Evolutionary conservation across 2,888 invertebrate species (phyloP), one percentile per base, ranked within the genome.

Genomic region (Synergus japonicus): DNA sequence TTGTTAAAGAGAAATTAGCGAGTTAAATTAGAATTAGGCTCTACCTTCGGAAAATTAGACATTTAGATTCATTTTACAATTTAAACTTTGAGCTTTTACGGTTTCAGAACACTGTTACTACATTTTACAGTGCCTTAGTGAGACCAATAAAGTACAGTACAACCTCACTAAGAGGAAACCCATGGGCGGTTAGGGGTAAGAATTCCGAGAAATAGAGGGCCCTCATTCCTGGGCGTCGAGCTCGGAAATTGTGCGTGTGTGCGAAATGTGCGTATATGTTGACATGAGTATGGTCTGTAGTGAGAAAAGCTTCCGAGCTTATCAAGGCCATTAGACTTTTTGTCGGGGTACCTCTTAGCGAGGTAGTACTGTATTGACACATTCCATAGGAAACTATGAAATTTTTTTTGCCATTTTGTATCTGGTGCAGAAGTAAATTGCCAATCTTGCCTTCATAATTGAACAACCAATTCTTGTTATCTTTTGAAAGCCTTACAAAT

Each of bases 111-210:
- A 60, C 60, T 60, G 60, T 60, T 60, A 60, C 1, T 60, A 12
- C 22, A 60, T 60, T 60, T 60, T 60, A 60, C 60, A 60, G 60
- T 60, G 60, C 60, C 60, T 60, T 60, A 22, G 60, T 60, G 60
- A 60, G 60, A 60, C 60, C 60, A 60, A 60, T 60, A 4, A 22
- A 22, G 4, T 12, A 22, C 22, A 22, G 22, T 22, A 22, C 22
- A 22, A 22, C 22, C 22, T 22, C 22, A 22, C 22, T 22, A 22
- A 22, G 22, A 22, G 22, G 22, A 22, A 22, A 22, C 22, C 22
- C 22, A 22, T 1, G 22, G 22, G 22, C 22, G 22, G 22, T 22
- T 22, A 22, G 22, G 22, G 22, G 22, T 22, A 22, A 22, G 22
- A 22, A 22, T 22, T 22, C 22, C 22, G 22, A 22, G 22, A 22